Evolutionary conservation across 2,888 invertebrate genomes (phyloP).

Genomic region (Carcina quercana): DNA sequence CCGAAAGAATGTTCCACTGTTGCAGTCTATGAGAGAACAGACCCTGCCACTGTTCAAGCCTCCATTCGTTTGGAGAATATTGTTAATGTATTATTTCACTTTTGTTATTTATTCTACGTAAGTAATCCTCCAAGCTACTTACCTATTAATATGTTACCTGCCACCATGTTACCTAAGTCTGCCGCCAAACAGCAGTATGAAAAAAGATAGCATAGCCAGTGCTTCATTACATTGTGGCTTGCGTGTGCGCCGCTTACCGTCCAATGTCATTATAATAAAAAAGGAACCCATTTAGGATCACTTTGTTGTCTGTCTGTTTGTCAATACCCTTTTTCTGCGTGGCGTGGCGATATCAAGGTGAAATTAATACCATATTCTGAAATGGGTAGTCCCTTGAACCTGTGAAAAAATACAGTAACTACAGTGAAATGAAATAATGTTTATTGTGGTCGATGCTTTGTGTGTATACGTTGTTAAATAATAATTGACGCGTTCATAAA

Average conservation of each 20-base stretch:
- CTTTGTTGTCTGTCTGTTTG: no score
- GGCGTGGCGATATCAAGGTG: no score
- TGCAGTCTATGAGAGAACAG: conserved; percentile 52
- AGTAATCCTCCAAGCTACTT: conserved; percentile 18
- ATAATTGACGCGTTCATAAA: no score
- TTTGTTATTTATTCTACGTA: conserved; percentile 75
- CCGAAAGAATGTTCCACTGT: conserved; percentile 18
- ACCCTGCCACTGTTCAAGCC: conserved; percentile 57
- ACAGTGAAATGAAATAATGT: no score
- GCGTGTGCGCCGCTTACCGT: not conserved
- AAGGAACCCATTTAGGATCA: not conserved
- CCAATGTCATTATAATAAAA: not conserved
- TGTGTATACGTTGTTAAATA: no score
- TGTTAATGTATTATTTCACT: conserved; percentile 66
- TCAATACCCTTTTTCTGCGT: no score
- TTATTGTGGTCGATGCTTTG: no score
- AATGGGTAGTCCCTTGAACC: no score
- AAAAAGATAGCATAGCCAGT: not conserved
- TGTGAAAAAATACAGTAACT: no score
- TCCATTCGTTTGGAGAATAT: conserved; percentile 56
- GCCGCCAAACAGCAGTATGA: no score
- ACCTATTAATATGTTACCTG: not conserved
- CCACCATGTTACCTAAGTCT: no score
- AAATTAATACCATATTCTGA: no score
- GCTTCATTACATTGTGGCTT: not conserved